Evolutionary conservation across 1,140 invertebrate species (phyloP).

Genomic region (Lasaia peninsularis): DNA sequence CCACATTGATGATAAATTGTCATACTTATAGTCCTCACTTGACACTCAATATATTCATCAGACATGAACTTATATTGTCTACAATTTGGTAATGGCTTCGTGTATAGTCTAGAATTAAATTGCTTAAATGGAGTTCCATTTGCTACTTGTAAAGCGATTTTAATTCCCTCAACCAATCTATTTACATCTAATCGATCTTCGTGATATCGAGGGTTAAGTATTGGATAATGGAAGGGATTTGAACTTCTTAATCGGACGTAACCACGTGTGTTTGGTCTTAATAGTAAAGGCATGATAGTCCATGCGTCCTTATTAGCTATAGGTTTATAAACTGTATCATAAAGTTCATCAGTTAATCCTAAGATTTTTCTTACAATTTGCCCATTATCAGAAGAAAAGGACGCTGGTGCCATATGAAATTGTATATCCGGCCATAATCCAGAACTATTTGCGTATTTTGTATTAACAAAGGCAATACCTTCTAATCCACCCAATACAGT

Average conservation of each 20-base stretch:
- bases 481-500: constrained; percentile 90
- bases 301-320: constrained; percentile 87
- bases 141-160: constrained; percentile 84
- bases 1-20: constrained; percentile 91
- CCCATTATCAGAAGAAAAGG: constrained; percentile 88
- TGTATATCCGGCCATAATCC: constrained; percentile 89
- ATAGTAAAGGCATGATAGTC: constrained; percentile 89
- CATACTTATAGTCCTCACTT: constrained; percentile 90
- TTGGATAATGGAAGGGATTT: constrained; percentile 91
- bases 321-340: constrained; percentile 86
- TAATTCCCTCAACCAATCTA: constrained; percentile 89
- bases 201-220: constrained; percentile 94
- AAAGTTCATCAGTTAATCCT: constrained; percentile 90
- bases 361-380: constrained; percentile 85
- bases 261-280: constrained; percentile 89
- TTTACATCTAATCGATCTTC: constrained; percentile 86
- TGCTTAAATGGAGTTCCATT: constrained; percentile 88
- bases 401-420: constrained; percentile 92
- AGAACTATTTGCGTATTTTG: constrained; percentile 85
- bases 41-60: constrained; percentile 91
- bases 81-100: constrained; percentile 87
- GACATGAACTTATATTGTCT: constrained; percentile 83
- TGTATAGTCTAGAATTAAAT: constrained; percentile 87
- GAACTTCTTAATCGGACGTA: constrained; percentile 84
- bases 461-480: constrained; percentile 90